Percentiles rank a stretch among this genome's conserved stretches.
Conservation (phyloP, 2,113 vertebrate genomes). For the Bufo bufo region DNA sequence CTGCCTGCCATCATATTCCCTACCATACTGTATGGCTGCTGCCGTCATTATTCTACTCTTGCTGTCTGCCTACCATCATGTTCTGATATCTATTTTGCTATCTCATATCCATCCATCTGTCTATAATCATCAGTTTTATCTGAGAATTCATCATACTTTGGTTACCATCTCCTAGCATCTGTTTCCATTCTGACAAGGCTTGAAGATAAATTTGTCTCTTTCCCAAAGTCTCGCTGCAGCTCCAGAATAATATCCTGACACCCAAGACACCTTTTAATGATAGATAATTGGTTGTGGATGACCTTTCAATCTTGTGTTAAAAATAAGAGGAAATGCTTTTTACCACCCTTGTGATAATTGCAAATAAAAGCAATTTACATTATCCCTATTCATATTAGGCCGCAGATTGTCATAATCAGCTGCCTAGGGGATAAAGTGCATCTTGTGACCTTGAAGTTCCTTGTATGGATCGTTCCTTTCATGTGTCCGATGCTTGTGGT, state of each 20-base stretch:
- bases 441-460: slow-evolving; percentile 30
- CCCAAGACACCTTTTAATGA: slow-evolving; percentile 38
- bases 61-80: too few relatives aligned
- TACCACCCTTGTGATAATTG: slow-evolving; percentile 8
- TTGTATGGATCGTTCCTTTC: slow-evolving; percentile 1
- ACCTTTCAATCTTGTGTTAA: slow-evolving; percentile 50
- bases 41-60: not conserved
- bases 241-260: slow-evolving; percentile 36
- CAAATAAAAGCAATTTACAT: slow-evolving; percentile 39
- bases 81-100: not conserved
- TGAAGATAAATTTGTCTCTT: slow-evolving; percentile 16
- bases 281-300: slow-evolving; percentile 49
- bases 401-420: slow-evolving; percentile 27
- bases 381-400: slow-evolving; percentile 1
- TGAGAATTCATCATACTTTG: not conserved
- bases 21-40: not conserved
- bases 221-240: not conserved
- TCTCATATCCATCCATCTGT: too few relatives aligned
- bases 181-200: slow-evolving; percentile 31
- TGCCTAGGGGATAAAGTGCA: not conserved
- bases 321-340: slow-evolving; percentile 16
- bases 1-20: too few relatives aligned
- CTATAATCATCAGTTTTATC: not conserved
- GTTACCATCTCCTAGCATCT: not conserved
- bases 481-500: slow-evolving; percentile 42